Evolutionary conservation across 2,888 invertebrate species (phyloP), one percentile per base, ranked within the genome.

Genomic region (Eupithecia subumbrata): DNA sequence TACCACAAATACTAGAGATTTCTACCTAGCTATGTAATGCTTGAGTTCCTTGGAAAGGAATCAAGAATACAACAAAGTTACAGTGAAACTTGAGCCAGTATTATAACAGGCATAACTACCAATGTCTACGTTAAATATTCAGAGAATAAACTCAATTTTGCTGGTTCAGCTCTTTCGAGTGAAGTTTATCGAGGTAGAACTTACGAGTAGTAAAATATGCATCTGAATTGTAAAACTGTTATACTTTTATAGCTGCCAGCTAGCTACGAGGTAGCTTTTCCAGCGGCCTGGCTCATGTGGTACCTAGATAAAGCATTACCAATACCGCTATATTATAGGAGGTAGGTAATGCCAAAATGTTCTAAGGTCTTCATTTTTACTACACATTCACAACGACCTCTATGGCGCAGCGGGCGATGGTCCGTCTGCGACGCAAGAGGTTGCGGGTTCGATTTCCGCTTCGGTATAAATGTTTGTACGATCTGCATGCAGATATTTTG

Each of bases 141-240:
- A 67, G 52, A 45, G 34, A 66, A 72, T 66, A 72, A 66, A 66
- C 48, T 66, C 25, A 52, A 52, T 72, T 72, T 72, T 52, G 22
- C 72, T 48, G 40, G 52, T 52, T 67, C 25, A 37, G 37, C 11
- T 67, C n/a, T 69, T 34, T 30, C 45, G 14, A 48, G 30, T 37
- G 25, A 64, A 67, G 72, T 72, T 71, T 72, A 71, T 71, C 25
- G 63, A 71, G 63, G 71, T 63, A 40, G 63, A 71, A 63, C 63
- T 63, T 70, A 40, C 30, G n/a, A 63, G 25, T 63, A 71, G 60
- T 60, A 22, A 71, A 71, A 34, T 67, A 67, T 67, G 67, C 40
- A 67, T 67, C 40, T 40, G 40, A 40, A 40, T 40, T 40, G 40
- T n/a, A 34, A 40, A n/a, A n/a, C 37, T 67, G n/a, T 67, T 12